Evolutionary conservation across 2,113 vertebrate genomes (phyloP).

Genomic region (Stictonetta naevosa): DNA sequence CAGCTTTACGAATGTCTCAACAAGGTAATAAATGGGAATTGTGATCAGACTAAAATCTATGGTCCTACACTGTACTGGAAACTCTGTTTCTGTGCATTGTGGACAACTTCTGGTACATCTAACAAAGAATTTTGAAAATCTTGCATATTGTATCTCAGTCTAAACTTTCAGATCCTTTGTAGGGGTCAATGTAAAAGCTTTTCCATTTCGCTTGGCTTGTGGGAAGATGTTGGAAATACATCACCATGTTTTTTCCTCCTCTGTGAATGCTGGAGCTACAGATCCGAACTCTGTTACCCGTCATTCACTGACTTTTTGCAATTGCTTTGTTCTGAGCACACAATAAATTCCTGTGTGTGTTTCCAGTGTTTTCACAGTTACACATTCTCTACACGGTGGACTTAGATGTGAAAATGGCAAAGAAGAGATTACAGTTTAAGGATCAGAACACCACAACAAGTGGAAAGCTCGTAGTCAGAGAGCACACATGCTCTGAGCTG

Average conservation of each 20-base stretch:
- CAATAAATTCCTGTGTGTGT: not conserved
- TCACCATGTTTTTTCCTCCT: not conserved
- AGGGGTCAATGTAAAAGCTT: not conserved
- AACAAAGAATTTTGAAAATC: not conserved
- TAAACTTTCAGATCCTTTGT: not conserved
- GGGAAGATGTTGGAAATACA: not conserved
- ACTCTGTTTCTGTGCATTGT: not conserved
- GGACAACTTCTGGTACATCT: not conserved
- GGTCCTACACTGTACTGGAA: not conserved
- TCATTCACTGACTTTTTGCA: not conserved
- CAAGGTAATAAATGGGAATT: constrained; percentile 36
- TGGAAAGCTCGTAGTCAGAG: not conserved
- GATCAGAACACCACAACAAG: not conserved
- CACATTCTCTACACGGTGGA: constrained; percentile 50
- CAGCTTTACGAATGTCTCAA: not conserved
- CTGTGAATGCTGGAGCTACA: not conserved
- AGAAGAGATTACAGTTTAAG: constrained; percentile 49
- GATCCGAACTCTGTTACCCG: not conserved
- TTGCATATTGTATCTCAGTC: not conserved
- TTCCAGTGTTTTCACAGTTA: constrained; percentile 1
- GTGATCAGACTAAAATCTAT: not conserved
- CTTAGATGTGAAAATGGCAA: constrained; percentile 57
- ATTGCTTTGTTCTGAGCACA: not conserved
- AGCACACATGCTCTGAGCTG: not conserved
- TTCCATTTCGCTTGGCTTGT: not conserved